These are phyloP conservation scores for Spheniscus mendiculus DNA, from an alignment of 2,113 vertebrate genomes.

Conservation along the genomic window DNA sequence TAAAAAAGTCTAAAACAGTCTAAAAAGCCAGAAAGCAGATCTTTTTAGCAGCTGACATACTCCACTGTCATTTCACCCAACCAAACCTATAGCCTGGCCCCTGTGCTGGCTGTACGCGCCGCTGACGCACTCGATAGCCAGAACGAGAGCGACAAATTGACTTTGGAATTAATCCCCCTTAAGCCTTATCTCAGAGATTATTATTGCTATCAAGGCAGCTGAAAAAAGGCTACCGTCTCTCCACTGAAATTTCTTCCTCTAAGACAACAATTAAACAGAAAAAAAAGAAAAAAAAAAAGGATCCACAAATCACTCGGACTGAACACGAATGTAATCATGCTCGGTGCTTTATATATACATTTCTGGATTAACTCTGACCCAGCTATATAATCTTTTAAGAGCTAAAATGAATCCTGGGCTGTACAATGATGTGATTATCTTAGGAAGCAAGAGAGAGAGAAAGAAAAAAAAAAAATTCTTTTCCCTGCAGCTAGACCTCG, in stretches of 20 bases:
- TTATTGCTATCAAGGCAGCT: background rate
- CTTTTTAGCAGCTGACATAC: background rate
- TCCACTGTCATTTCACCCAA: background rate
- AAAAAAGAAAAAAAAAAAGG: background rate
- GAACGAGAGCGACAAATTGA: background rate
- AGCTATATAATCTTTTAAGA: constrained; percentile 63
- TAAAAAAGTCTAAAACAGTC: too few relatives aligned
- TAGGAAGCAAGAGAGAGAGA: background rate
- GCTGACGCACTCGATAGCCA: rapidly evolving
- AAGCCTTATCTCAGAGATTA: constrained; percentile 1
- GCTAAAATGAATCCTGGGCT: constrained; percentile 20
- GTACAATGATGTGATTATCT: constrained; percentile 2
- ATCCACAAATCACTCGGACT: background rate
- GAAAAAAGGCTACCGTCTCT: constrained; percentile 9
- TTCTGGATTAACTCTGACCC: constrained; percentile 52
- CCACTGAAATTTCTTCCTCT: background rate
- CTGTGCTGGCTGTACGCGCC: rapidly evolving
- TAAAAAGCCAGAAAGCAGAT: background rate
- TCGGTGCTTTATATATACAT: background rate
- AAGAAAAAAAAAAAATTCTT: background rate
- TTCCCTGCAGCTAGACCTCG: background rate
- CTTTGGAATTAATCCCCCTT: background rate
- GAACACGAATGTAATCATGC: background rate
- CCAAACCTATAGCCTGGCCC: background rate
- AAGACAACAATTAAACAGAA: background rate